A percentile compares a stretch with the other conserved stretches of the same genome.
These are phyloP conservation scores for Ecliptopera silaceata DNA, from an alignment of 2,888 invertebrate genomes.

Conservation along the genomic window DNA sequence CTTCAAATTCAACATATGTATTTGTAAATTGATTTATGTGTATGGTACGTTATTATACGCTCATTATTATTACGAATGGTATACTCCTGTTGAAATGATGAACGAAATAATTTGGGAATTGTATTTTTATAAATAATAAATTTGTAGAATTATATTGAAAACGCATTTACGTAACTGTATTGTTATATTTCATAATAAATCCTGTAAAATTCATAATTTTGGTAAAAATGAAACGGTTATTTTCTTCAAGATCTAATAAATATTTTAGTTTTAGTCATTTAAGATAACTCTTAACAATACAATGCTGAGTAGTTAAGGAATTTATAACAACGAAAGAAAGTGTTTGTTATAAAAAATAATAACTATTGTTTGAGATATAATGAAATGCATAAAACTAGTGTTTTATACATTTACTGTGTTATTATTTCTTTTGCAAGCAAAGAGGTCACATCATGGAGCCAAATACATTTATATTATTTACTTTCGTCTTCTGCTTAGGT, in stretches of 20 bases:
- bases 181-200: too few species aligned
- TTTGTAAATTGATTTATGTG: constrained; percentile 32
- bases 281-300: too few species aligned
- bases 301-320: background rate
- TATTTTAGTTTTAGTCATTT: too few species aligned
- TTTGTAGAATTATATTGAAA: too few species aligned
- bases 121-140: constrained; percentile 33
- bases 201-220: too few species aligned
- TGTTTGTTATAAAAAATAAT: background rate
- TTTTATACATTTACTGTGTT: background rate
- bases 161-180: too few species aligned
- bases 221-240: too few species aligned
- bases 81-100: constrained; percentile 40
- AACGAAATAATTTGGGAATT: constrained; percentile 41
- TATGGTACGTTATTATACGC: background rate
- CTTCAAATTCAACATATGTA: constrained; percentile 41
- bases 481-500: constrained; percentile 12
- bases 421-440: background rate
- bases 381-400: background rate
- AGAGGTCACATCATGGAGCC: background rate
- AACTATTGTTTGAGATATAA: background rate
- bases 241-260: too few species aligned
- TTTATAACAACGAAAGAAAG: background rate
- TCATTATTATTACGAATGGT: constrained; percentile 44
- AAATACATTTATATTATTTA: background rate